Base-by-base conservation (phyloP, 2,888 invertebrate genomes). In the Chrysopilus asiliformis region DNA sequence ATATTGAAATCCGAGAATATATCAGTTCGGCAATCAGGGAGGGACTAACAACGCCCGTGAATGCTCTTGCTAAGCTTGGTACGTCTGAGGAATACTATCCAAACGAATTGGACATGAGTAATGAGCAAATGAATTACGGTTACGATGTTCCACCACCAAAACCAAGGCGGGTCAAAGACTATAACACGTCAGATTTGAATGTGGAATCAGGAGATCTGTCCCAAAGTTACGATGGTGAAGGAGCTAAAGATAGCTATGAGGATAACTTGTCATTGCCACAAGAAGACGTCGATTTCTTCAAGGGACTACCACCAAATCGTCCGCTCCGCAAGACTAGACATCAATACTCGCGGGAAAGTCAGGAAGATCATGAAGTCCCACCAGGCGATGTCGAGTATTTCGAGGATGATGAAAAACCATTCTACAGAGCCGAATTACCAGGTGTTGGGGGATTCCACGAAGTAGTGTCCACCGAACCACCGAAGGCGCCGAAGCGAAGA, bases 1-100 rank as follows among this genome's bases (percentile, higher is more conserved):
- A 84, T 64, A 80, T 84, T 54, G 78, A 79, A 59, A 70, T 83
- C 40, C 78, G 81, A 41, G 73, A 76, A 57, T 83, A 80, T 53
- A 69, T 85, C 38, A 80, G 78, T 51, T 74, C 75, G 34, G 84
- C 85, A 63, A 80, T 86, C 47, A 71, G 81, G 47, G 82, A 84
- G 60, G 83, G 82, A 18, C 78, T 85, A 51, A 70, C 70, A 41
- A 75, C 76, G 6, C 45, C 58, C 19, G 68, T 67, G 37, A 84
- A 79, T 55, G 71, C 75, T 9, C 64, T 80, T 34, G 71, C 75
- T 18, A 68, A 75, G 36, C 70, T 80, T 56, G 74, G 73, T 35
- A 53, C 55, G 24, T 44, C 46, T 16, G 47, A 53, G 40, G 31
- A 34, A 9, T 40, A 42, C 15, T 45, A 43, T 18, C 41, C 45